These are phyloP conservation scores for Ellobium chinense DNA, from an alignment of 2,888 invertebrate species.

Conservation along the genomic window DNA sequence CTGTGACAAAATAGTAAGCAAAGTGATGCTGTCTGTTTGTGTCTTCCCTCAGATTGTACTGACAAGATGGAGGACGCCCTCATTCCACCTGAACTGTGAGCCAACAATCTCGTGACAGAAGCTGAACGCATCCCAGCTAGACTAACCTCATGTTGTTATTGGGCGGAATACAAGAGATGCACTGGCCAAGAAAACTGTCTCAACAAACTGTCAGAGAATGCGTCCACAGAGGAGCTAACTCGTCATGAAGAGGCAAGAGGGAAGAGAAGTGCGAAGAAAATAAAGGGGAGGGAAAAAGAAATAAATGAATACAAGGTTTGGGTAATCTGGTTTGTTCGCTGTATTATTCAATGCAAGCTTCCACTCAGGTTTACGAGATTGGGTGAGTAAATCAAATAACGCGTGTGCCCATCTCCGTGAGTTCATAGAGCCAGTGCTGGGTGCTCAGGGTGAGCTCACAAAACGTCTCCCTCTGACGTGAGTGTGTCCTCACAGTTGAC, in stretches of 20 bases:
- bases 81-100: no score
- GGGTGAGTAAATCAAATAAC: conserved; percentile 2
- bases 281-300: neutral
- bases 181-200: neutral
- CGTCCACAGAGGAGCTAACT: no score
- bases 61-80: no score
- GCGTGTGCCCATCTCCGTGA: neutral
- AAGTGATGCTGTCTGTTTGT: no score
- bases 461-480: no score
- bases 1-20: no score
- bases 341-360: neutral
- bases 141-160: neutral
- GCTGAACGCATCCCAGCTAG: neutral
- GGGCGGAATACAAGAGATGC: neutral
- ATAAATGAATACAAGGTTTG: neutral
- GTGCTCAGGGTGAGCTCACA: no score
- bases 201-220: neutral
- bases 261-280: neutral
- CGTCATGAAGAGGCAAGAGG: neutral
- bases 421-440: neutral
- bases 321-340: neutral
- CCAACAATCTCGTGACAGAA: no score
- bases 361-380: neutral
- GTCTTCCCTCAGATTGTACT: no score
- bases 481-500: no score